A percentile compares a stretch with the other conserved stretches of the same genome.
phyloP scores from a whole-genome alignment of 1,140 invertebrate species.

The Macrocentrus cingulum region DNA sequence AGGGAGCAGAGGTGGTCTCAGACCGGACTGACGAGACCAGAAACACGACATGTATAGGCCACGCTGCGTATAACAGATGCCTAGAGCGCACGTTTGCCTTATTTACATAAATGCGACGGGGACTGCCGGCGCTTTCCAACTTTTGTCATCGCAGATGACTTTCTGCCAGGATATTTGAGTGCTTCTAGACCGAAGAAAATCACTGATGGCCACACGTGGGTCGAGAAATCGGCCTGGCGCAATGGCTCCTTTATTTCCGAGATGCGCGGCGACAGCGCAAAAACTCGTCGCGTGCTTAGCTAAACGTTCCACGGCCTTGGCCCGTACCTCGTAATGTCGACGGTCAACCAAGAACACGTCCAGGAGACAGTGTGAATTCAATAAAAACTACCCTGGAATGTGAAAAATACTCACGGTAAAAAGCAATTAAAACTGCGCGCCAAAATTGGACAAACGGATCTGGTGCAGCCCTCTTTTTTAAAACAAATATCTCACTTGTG shows the following conservation, averaged over 20 bases:
- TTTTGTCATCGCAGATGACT: too few relatives aligned
- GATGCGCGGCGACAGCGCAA: conserved; percentile 34
- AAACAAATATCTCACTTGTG: too few relatives aligned
- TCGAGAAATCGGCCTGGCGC: too few relatives aligned
- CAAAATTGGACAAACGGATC: too few relatives aligned
- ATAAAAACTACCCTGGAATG: too few relatives aligned
- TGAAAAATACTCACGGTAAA: background rate
- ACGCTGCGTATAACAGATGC: conserved; percentile 21
- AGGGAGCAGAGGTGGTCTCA: conserved; percentile 41
- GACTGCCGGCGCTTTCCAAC: too few relatives aligned
- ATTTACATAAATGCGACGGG: conserved; percentile 9
- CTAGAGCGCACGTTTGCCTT: background rate
- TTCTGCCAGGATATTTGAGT: background rate
- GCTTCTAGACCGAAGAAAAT: background rate
- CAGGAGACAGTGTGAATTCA: background rate
- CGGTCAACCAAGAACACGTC: background rate
- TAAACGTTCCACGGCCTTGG: conserved; percentile 47
- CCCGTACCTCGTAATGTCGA: conserved; percentile 20
- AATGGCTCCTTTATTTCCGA: conserved; percentile 41
- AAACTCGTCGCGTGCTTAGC: conserved; percentile 57
- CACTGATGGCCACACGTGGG: background rate
- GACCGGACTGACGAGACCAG: conserved; percentile 39
- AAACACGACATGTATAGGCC: background rate
- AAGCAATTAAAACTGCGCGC: conserved; percentile 15
- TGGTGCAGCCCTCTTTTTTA: too few relatives aligned